A percentile compares a stretch with the other conserved stretches of the same genome.
phyloP scores from a whole-genome alignment of 1,140 invertebrate genomes.

The Temnothorax nylanderi region DNA sequence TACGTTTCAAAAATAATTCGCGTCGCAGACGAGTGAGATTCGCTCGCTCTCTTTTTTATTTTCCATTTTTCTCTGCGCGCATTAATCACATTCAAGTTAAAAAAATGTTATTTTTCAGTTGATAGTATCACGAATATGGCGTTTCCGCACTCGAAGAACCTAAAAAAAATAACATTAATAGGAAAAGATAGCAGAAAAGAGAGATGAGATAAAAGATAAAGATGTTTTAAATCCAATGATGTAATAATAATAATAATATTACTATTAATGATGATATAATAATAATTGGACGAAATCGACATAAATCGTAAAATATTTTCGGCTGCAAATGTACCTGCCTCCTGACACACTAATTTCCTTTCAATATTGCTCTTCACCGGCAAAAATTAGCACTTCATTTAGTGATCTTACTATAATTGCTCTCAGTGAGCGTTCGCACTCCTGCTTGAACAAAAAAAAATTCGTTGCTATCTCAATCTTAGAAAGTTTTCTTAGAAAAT shows the following conservation, averaged over 20 bases:
- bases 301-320: not conserved
- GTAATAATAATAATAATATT: not conserved
- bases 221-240: not conserved
- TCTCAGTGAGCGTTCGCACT: not conserved
- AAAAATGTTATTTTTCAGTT: not conserved
- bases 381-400: constrained; percentile 39
- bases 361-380: not conserved
- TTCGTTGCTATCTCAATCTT: not conserved
- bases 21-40: not conserved
- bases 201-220: not conserved
- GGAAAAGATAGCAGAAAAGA: not conserved
- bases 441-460: constrained; percentile 25
- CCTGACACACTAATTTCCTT: constrained; percentile 17
- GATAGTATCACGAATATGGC: not conserved
- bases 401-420: constrained; percentile 43
- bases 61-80: not conserved
- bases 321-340: not conserved
- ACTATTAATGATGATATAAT: not conserved
- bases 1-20: constrained; percentile 1
- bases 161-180: not conserved
- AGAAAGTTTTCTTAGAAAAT: constrained; percentile 31
- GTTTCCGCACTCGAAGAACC: not conserved
- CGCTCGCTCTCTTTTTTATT: not conserved
- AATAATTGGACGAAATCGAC: not conserved
- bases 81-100: not conserved